Evolutionary conservation across 2,888 invertebrate genomes (phyloP), one percentile per base, ranked within the genome.

Genomic region (Drosophila longiperda): DNA sequence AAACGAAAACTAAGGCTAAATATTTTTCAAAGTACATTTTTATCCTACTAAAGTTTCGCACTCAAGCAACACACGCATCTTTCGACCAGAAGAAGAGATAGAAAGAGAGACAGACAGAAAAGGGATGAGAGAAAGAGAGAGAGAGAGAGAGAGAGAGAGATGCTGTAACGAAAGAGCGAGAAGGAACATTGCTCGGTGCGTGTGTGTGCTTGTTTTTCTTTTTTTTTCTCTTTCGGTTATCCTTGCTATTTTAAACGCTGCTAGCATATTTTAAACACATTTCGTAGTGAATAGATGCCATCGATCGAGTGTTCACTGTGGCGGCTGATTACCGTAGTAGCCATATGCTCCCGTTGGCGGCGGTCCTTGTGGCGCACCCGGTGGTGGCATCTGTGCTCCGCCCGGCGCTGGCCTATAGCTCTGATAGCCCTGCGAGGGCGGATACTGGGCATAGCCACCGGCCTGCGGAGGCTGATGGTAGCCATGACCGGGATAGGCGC

Each of bases 301-400:
- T 23, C 26, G 5, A 34, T 23, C 26, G 5, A 48, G 1, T 50
- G 54, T 52, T 91, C 90, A 92, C 80, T 93, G 93, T 38, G 96
- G 96, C 73, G 97, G 97, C 87, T 97, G 97, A 91, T 96, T 97
- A 59, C 96, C 95, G 91, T 97, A 97, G 92, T 97, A 97, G 45
- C 96, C 95, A 91, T 97, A 97, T 70, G 95, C 95, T 67, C 96
- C 95, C 78, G 96, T 96, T 8, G 96, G 96, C 33, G 92, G 92
- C 38, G 92, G 92, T 49, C 92, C 92, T 66, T 92, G 92, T 5
- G 91, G 91, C 49, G 91, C 89, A 5, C 92, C 91, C 6, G 94
- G 94, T 45, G 94, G 94, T 90, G 94, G 94, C 86, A 94, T 94
- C 59, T 94, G 94, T 36, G 94, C 94, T 3, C 95, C 95, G 4